Evolutionary conservation across 2,888 invertebrate species (phyloP).

Genomic region (Nomada lathburiana): DNA sequence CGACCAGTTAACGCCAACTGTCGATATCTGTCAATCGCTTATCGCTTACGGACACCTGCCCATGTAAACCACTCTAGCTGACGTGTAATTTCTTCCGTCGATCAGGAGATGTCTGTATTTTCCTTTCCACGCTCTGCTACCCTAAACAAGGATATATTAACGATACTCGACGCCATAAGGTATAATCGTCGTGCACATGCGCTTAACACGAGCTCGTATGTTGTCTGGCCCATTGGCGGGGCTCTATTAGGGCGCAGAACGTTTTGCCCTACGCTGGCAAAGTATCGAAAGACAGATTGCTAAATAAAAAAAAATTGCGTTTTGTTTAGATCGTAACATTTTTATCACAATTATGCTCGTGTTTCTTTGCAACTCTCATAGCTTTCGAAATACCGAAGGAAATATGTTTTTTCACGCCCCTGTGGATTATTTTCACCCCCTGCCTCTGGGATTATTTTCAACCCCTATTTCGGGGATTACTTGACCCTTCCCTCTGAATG

Average conservation of each 20-base stretch:
- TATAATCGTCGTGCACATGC: background rate
- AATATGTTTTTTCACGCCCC: too few relatives aligned
- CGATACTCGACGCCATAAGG: background rate
- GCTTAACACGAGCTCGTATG: background rate
- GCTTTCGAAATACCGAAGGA: too few relatives aligned
- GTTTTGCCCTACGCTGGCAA: too few relatives aligned
- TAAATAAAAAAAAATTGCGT: too few relatives aligned
- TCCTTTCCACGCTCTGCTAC: constrained; percentile 10
- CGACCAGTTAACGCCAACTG: constrained; percentile 67
- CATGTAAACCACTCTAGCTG: constrained; percentile 51
- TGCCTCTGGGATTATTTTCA: too few relatives aligned
- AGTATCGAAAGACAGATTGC: too few relatives aligned
- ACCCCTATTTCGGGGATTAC: too few relatives aligned
- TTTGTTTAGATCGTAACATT: too few relatives aligned
- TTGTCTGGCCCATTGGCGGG: background rate
- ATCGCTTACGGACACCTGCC: constrained; percentile 46
- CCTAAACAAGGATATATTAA: background rate
- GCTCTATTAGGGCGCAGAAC: background rate
- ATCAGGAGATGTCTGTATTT: constrained; percentile 14
- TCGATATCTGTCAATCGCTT: constrained; percentile 70
- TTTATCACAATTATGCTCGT: too few relatives aligned
- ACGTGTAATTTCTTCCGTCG: constrained; percentile 44
- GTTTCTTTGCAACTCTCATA: too few relatives aligned
- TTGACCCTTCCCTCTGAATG: too few relatives aligned
- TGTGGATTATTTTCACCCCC: too few relatives aligned